Conservation (phyloP, 2,797 vertebrate species). For the Lutjanus campechanus region DNA sequence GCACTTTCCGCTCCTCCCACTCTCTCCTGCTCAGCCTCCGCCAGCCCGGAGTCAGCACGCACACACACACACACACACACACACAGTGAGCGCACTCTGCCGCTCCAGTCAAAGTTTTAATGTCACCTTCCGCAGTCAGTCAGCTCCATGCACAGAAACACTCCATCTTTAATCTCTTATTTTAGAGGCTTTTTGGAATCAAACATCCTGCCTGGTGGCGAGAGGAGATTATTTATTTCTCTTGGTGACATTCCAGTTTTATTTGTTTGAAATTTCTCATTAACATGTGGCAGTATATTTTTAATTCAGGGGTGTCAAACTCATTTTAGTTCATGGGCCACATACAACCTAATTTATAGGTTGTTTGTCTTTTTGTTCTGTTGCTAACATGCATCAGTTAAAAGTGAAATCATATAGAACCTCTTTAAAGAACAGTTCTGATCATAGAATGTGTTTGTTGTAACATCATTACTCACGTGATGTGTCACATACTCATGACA, state of each 20-base stretch:
- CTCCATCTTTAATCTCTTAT: slow-evolving; percentile 21
- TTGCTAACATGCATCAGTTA: too few relatives aligned
- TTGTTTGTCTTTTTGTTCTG: too few relatives aligned
- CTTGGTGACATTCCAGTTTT: background rate
- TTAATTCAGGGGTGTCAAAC: too few relatives aligned
- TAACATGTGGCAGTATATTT: background rate
- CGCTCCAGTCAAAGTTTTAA: slow-evolving; percentile 50
- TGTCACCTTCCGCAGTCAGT: slow-evolving; percentile 50
- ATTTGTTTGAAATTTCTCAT: background rate
- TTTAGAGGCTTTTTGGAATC: background rate
- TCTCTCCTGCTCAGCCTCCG: slow-evolving; percentile 81
- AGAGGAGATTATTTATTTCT: slow-evolving; percentile 5
- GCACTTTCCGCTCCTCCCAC: slow-evolving; percentile 88
- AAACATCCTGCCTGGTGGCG: background rate
- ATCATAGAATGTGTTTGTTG: too few relatives aligned
- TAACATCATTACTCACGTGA: too few relatives aligned
- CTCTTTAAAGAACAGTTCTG: too few relatives aligned
- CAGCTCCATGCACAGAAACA: slow-evolving; percentile 17
- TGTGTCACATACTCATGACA: too few relatives aligned
- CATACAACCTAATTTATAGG: too few relatives aligned
- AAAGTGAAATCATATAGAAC: too few relatives aligned
- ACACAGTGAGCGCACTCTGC: slow-evolving; percentile 12
- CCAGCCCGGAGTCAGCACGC: slow-evolving; percentile 44
- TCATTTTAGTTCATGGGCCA: too few relatives aligned
- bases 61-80: slow-evolving; percentile 28